phyloP scores from a whole-genome alignment of 64 coral and sea anemone genomes.

The Dendronephthya gigantea region DNA sequence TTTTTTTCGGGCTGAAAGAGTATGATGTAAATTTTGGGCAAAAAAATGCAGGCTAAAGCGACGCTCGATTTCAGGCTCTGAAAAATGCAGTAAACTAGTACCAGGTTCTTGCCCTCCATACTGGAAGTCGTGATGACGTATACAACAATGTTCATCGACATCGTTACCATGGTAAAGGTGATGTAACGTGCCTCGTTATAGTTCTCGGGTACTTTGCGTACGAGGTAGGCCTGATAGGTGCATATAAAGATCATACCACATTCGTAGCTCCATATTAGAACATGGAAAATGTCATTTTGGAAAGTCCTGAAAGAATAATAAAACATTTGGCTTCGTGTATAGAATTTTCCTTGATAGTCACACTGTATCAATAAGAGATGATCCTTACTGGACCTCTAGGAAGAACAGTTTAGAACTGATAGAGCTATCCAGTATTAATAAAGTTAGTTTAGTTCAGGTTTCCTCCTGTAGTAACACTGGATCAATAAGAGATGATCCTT shows the following conservation, averaged over 20 bases:
- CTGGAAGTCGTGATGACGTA: slow-evolving; percentile 69
- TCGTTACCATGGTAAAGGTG: slow-evolving; percentile 87
- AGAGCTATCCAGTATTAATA: too few relatives aligned
- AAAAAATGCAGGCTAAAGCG: slow-evolving; percentile 59
- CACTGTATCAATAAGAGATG: too few relatives aligned
- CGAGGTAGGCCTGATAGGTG: slow-evolving; percentile 74
- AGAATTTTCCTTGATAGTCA: slow-evolving; percentile 16
- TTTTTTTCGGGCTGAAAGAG: slow-evolving; percentile 73
- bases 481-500: too few relatives aligned
- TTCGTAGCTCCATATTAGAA: slow-evolving; percentile 70
- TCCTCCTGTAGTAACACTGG: too few relatives aligned
- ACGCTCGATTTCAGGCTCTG: slow-evolving; percentile 49
- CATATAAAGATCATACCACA: slow-evolving; percentile 59
- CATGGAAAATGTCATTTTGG: slow-evolving; percentile 46
- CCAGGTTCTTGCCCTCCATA: slow-evolving; percentile 27
- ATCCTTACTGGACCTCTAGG: too few relatives aligned
- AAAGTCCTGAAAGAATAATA: slow-evolving; percentile 55
- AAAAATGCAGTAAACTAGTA: slow-evolving; percentile 33
- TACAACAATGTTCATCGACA: slow-evolving; percentile 57
- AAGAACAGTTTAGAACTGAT: too few relatives aligned
- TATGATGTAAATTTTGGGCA: slow-evolving; percentile 81
- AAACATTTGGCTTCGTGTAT: slow-evolving; percentile 34
- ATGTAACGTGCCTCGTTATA: slow-evolving; percentile 87
- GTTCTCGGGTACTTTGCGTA: slow-evolving; percentile 76
- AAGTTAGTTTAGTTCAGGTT: too few relatives aligned